phyloP scores from a whole-genome alignment of 2,797 vertebrate genomes.

The Scleropages formosus region DNA sequence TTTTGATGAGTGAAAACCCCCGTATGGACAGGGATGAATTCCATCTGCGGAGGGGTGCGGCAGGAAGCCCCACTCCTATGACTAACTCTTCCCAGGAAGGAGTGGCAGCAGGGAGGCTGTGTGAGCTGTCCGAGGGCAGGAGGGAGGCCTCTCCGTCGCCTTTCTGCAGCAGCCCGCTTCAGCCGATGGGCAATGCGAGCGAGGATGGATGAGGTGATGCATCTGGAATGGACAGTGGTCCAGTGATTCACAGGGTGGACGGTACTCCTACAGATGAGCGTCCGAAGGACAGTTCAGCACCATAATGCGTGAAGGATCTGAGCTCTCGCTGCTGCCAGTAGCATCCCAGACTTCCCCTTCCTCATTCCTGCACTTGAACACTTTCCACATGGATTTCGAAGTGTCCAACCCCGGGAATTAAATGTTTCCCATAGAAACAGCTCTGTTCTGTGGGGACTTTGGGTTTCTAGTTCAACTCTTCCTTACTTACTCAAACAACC shows the following conservation, averaged over 20 bases:
- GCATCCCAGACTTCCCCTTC: neutral
- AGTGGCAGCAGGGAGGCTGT: neutral
- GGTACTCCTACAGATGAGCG: constrained; percentile 41
- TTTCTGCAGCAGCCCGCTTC: constrained; percentile 8
- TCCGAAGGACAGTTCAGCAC: constrained; percentile 25
- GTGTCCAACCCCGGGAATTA: too few species aligned
- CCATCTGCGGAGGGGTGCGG: neutral
- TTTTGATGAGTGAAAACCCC: neutral
- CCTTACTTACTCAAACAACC: too few species aligned
- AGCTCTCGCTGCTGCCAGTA: neutral
- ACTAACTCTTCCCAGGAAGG: neutral
- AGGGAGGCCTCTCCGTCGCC: neutral
- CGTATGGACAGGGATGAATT: constrained; percentile 9
- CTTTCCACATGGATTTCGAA: too few species aligned
- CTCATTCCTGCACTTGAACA: too few species aligned
- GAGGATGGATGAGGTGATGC: constrained; percentile 25
- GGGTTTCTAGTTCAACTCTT: too few species aligned
- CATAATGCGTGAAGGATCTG: neutral
- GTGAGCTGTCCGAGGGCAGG: neutral
- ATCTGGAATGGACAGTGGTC: constrained; percentile 35
- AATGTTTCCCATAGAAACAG: too few species aligned
- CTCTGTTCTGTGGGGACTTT: too few species aligned
- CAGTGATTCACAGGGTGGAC: constrained; percentile 31
- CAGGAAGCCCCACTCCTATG: neutral
- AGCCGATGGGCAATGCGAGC: constrained; percentile 37